Base-by-base conservation (phyloP, 2,797 vertebrate genomes). In the Bradypus variegatus region DNA sequence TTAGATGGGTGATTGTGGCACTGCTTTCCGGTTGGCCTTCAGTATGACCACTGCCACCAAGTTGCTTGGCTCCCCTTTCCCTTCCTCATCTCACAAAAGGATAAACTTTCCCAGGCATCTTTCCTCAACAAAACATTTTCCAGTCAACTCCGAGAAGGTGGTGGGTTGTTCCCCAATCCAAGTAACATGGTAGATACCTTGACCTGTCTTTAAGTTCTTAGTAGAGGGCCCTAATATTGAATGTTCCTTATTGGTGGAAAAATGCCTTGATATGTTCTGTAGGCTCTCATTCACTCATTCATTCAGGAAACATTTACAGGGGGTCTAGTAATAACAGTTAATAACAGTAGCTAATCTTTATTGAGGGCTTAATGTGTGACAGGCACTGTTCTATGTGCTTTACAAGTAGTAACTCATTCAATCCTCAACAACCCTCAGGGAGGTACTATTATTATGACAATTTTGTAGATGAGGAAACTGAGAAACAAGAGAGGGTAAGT, bases 401-500 rank as follows among this genome's bases (percentile, higher is more conserved):
- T 62, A 36, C 27, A 33, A 80, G 45, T 38, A 9, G 50, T 45
- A 93, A 75, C 69, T 84, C 77, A 86, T 55, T 93, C 88, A 65
- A 70, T 75, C 19, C 67, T 36, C 77, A 64, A 19, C 19, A 72
- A 27, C 5, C 80, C 41, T 86, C 55, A 27, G 60, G 41, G 6
- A 27, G 55, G 81, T 88, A n/a, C 50, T 55, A 64, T 70, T n/a
- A 45, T 69, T 21, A 36, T 38, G 78, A 25, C 16, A 33, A 55
- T 33, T 82, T 80, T 64, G 10, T 60, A 83, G 55, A 65, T 21
- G 48, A 75, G 65, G 9, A 55, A 78, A 58, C 81, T 45, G 33
- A 81, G 89, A 90, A 7, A 48, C 90, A 89, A 45, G 86, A 83
- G 92, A 88, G 67, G 80, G 76, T 27, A 25, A 72, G n/a, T 14